Evolutionary conservation across 2,113 vertebrate species (phyloP).

Genomic region (Mastomys coucha): DNA sequence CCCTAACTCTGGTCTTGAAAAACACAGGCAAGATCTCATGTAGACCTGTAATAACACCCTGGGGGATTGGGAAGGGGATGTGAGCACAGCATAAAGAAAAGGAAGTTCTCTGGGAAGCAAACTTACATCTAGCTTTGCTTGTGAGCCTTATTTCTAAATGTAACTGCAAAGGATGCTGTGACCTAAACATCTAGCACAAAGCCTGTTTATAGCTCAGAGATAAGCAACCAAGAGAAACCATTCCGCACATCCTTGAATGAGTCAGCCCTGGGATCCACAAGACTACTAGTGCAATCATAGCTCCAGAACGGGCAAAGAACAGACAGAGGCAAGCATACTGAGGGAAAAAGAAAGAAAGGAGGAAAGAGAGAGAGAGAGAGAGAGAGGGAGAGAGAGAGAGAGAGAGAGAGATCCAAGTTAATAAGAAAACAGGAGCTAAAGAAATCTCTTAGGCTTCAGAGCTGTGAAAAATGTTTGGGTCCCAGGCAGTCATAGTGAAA

Average conservation of each 20-base stretch:
- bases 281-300: background rate
- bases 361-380: background rate
- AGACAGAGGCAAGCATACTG: background rate
- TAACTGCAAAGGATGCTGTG: background rate
- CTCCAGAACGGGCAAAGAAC: background rate
- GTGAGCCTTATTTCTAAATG: background rate
- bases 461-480: background rate
- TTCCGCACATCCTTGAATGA: background rate
- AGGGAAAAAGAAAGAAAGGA: background rate
- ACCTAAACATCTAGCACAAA: background rate
- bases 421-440: conserved; percentile 32
- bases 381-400: too few relatives aligned
- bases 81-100: background rate
- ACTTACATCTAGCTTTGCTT: background rate
- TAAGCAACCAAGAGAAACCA: background rate
- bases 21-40: background rate
- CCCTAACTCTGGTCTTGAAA: too few relatives aligned
- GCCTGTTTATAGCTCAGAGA: background rate
- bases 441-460: conserved; percentile 47
- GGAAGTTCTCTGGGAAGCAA: background rate
- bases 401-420: background rate
- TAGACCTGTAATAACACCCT: background rate
- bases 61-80: background rate
- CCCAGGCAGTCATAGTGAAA: background rate
- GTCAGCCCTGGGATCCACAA: background rate